Conservation (phyloP, 2,888 invertebrate genomes). For the Dynastes grantii region DNA sequence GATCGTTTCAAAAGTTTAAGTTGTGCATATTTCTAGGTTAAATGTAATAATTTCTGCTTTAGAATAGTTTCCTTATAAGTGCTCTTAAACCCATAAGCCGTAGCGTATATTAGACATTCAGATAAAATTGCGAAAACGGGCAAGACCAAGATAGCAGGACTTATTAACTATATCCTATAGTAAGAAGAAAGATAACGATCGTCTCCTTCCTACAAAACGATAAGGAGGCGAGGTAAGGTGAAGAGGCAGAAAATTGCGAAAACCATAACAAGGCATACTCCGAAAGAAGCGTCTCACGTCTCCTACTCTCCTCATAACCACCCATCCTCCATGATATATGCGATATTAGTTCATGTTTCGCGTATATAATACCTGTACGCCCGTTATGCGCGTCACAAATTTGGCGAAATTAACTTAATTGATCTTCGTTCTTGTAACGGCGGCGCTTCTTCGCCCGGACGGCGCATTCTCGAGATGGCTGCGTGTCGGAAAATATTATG, state of each 20-base stretch:
- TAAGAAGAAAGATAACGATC: slow-evolving; percentile 6
- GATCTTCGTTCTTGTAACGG: slow-evolving; percentile 23
- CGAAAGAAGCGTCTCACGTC: slow-evolving; percentile 14
- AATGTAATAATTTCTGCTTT: no score
- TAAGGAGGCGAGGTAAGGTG: slow-evolving; percentile 2
- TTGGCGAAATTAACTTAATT: slow-evolving; percentile 48
- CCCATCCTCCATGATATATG: slow-evolving; percentile 52
- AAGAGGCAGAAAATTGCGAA: slow-evolving; percentile 44
- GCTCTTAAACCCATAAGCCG: no score
- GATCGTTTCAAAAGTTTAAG: no score
- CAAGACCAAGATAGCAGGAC: background rate
- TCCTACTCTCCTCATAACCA: background rate
- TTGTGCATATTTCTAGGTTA: no score
- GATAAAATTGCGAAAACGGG: background rate
- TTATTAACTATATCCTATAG: background rate
- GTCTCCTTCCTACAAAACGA: background rate
- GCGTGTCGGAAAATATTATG: slow-evolving; percentile 5
- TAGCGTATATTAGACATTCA: no score
- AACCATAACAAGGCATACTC: slow-evolving; percentile 49
- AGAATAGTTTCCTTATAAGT: no score
- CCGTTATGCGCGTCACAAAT: slow-evolving; percentile 45
- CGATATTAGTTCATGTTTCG: slow-evolving; percentile 52
- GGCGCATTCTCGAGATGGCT: slow-evolving; percentile 1
- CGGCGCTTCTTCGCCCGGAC: background rate
- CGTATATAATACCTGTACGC: background rate